Percentiles rank a stretch among this genome's conserved stretches.
Conservation (phyloP, 2,797 vertebrate genomes). For the Hypotaenidia okinawae region DNA sequence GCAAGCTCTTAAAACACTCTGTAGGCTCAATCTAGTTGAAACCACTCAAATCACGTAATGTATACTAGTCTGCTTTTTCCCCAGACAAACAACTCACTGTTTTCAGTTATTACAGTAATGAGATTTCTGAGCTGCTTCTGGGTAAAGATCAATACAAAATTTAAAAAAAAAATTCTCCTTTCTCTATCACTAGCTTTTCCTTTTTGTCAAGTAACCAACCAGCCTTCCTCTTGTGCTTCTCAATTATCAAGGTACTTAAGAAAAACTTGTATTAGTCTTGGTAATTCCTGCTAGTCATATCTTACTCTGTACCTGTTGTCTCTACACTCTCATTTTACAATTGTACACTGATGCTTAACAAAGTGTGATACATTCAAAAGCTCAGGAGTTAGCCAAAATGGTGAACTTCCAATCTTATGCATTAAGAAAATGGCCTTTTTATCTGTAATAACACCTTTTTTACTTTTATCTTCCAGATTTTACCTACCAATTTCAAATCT, state of each 20-base stretch:
- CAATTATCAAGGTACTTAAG: neutral
- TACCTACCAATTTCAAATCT: neutral
- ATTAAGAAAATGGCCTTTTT: neutral
- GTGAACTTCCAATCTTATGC: neutral
- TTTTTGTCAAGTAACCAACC: neutral
- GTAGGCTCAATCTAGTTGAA: neutral
- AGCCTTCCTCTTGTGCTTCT: neutral
- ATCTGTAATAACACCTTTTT: neutral
- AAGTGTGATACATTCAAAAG: neutral
- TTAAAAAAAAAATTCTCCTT: neutral
- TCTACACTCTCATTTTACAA: neutral
- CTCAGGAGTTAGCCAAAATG: neutral
- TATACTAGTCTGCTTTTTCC: neutral
- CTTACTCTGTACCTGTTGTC: neutral
- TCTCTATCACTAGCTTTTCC: neutral
- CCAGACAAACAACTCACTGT: neutral
- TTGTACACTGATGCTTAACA: neutral
- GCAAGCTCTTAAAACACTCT: neutral
- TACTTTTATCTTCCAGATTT: neutral
- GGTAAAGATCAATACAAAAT: neutral
- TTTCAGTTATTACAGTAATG: neutral
- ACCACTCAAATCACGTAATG: neutral
- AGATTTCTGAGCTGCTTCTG: neutral
- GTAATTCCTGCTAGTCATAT: neutral
- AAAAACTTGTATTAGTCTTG: neutral